Evolutionary conservation across 2,888 invertebrate genomes (phyloP), one percentile per base, ranked within the genome.

Genomic region (Elysia crispata): DNA sequence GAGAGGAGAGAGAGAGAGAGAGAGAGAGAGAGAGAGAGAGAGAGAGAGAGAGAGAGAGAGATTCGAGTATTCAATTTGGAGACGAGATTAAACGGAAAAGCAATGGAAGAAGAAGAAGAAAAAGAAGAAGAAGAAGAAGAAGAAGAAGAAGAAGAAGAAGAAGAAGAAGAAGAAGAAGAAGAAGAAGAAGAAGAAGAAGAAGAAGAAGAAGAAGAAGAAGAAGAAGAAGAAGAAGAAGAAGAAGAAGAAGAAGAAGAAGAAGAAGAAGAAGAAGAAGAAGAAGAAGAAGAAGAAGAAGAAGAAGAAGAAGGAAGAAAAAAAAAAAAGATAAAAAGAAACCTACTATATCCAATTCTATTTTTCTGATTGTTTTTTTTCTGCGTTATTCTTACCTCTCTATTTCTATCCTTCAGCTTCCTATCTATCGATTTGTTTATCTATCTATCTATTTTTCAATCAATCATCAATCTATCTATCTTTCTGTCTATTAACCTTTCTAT

Each of bases 271-370:
- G 23, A 23, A 33, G 33, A 41, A 15, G 23, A 3, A 70, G 33
- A 70, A 3, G 33, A 20, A 70, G 70, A 70, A 18, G 33, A 31
- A 31, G 70, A 18, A 31, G 70, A 1, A 33, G 70, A 31, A 70
- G 3, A 41, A 3, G 5, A 41, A 41, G 11, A 41, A 3, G 41
- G 3, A 41, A 3, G 11, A 41, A 41, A 41, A 6, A 11, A 41
- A 41, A 3, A 41, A 6, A 6, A 6, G 11, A 41, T 11, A 41
- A 41, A 11, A 41, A 41, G 41, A 6, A 41, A 41, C 3, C 11
- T 41, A 41, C 11, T 41, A 6, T 41, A 41, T 3, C 11, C 11
- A 41, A 41, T 3, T 41, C 11, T 6, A 41, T 41, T 41, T 11
- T 6, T 41, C 3, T 41, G 11, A 6, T 6, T 41, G 11, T 41